Conservation (phyloP, 2,113 vertebrate species). For the Arizona elegans region DNA sequence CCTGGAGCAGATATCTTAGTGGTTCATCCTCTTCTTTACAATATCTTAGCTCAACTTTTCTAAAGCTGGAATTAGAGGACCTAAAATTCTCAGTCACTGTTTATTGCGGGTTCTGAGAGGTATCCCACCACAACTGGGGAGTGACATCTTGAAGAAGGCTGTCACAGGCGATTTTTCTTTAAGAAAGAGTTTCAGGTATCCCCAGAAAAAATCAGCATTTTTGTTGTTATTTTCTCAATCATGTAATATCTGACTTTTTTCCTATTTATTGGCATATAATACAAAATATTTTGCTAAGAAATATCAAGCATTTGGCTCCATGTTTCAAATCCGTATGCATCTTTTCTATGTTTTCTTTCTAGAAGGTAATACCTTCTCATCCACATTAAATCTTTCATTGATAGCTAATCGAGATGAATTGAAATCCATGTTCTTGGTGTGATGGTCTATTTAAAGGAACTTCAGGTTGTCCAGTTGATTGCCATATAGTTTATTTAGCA, state of each 20-base stretch:
- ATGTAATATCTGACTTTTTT: not conserved
- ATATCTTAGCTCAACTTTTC: not conserved
- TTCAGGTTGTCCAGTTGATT: constrained; percentile 14
- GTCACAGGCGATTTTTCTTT: not conserved
- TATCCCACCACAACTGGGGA: not conserved
- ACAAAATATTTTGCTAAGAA: not conserved
- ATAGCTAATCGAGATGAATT: not conserved
- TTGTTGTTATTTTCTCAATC: not conserved
- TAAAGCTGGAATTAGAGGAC: not conserved
- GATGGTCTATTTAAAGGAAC: not conserved
- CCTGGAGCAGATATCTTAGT: not conserved
- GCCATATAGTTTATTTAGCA: not conserved
- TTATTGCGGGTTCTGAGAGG: not conserved
- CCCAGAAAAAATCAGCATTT: not conserved
- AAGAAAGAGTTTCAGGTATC: not conserved
- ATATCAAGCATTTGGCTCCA: constrained; percentile 1
- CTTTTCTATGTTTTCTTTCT: not conserved
- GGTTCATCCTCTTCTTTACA: not conserved
- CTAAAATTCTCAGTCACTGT: not conserved
- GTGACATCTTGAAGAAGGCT: not conserved
- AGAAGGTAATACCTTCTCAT: not conserved
- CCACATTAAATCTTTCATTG: not conserved
- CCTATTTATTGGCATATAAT: not conserved
- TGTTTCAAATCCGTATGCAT: not conserved
- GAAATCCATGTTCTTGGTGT: not conserved